These are phyloP conservation scores for Orycteropus afer DNA, from an alignment of 2,113 vertebrate genomes.

Conservation along the genomic window DNA sequence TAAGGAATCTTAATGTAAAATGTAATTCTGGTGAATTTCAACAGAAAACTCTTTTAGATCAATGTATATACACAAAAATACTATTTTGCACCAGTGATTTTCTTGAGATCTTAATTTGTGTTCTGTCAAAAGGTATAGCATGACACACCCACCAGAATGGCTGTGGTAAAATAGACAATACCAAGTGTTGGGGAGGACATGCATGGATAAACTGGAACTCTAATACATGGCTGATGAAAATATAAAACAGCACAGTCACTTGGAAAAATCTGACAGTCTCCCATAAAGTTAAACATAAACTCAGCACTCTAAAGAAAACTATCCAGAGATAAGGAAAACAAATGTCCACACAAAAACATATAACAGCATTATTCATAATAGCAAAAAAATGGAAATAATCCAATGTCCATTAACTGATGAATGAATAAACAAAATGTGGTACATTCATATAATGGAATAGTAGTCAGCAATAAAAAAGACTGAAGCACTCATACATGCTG, in stretches of 20 bases:
- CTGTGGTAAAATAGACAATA: conserved; percentile 14
- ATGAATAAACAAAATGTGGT: not conserved
- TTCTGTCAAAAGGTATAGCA: not conserved
- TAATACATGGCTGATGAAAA: not conserved
- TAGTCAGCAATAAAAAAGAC: conserved; percentile 42
- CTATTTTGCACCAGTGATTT: conserved; percentile 23
- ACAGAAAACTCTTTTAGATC: not conserved
- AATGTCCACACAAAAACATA: not conserved
- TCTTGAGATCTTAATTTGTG: not conserved
- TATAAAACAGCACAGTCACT: conserved; percentile 24
- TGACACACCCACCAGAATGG: not conserved
- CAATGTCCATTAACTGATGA: conserved; percentile 24
- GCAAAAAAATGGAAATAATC: conserved; percentile 34
- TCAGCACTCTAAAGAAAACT: conserved; percentile 26
- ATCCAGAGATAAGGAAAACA: conserved; percentile 18
- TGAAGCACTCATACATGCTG: conserved; percentile 22
- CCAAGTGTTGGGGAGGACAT: not conserved
- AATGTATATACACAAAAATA: conserved; percentile 33
- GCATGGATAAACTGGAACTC: not conserved
- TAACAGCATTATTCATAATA: conserved; percentile 34
- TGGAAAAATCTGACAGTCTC: conserved; percentile 29
- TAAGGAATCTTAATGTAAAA: not conserved
- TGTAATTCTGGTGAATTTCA: not conserved
- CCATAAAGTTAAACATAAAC: conserved; percentile 52
- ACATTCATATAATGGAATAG: conserved; percentile 29